These are phyloP conservation scores for Rhadinocentrus ornatus DNA, from an alignment of 2,797 vertebrate species.

Conservation along the genomic window DNA sequence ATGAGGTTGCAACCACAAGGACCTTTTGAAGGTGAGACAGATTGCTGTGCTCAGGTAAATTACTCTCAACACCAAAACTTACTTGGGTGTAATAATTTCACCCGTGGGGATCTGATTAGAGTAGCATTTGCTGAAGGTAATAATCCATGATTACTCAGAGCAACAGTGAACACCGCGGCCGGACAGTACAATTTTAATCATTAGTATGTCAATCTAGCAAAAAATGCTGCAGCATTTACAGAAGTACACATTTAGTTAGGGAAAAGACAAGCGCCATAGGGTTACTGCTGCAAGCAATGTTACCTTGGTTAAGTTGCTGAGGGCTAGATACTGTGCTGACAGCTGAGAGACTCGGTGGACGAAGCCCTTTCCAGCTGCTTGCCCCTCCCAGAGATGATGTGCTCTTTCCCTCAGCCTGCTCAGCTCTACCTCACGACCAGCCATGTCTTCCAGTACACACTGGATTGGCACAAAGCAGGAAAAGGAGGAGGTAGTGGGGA, in stretches of 20 bases:
- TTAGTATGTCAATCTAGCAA: slow-evolving; percentile 40
- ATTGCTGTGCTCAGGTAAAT: slow-evolving; percentile 38
- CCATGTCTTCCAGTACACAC: slow-evolving; percentile 96
- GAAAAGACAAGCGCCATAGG: slow-evolving; percentile 3
- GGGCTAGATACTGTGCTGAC: slow-evolving; percentile 93
- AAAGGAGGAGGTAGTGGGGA: slow-evolving; percentile 17
- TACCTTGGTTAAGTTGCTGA: slow-evolving; percentile 99
- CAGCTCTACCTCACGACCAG: slow-evolving; percentile 91
- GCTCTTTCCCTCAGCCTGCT: slow-evolving; percentile 93
- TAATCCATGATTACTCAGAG: slow-evolving; percentile 40
- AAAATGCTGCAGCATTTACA: slow-evolving; percentile 39
- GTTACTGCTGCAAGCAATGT: slow-evolving; percentile 27
- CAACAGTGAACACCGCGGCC: slow-evolving; percentile 23
- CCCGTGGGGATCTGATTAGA: slow-evolving; percentile 27
- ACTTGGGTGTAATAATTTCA: slow-evolving; percentile 11
- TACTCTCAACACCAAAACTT: slow-evolving; percentile 17
- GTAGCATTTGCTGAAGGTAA: slow-evolving; percentile 32
- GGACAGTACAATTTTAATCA: slow-evolving; percentile 22
- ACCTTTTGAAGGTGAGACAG: slow-evolving; percentile 38
- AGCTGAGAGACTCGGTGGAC: slow-evolving; percentile 97
- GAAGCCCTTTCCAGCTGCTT: slow-evolving; percentile 95
- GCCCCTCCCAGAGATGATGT: slow-evolving; percentile 95
- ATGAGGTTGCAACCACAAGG: slow-evolving; percentile 31
- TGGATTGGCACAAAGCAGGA: slow-evolving; percentile 71
- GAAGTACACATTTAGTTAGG: slow-evolving; percentile 23